Percentiles rank a stretch among this genome's conserved stretches.
These are phyloP conservation scores for Neosilurus mollespiculum DNA, from an alignment of 2,797 vertebrate genomes.

Conservation along the genomic window DNA sequence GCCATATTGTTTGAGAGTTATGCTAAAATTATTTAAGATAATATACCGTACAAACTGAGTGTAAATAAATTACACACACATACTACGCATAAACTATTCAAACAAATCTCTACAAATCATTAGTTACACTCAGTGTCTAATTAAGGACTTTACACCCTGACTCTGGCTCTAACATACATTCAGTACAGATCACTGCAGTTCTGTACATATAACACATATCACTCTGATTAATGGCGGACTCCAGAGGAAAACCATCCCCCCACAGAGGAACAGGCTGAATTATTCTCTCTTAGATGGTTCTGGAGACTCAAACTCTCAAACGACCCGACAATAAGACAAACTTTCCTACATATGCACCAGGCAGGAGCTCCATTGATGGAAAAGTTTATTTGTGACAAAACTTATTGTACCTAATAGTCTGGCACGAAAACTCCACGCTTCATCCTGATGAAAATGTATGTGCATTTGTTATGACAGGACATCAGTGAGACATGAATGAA, in stretches of 20 bases:
- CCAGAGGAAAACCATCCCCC: background rate
- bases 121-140: background rate
- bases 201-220: background rate
- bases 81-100: background rate
- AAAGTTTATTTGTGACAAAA: background rate
- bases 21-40: background rate
- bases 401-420: background rate
- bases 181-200: background rate
- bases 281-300: background rate
- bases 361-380: background rate
- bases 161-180: background rate
- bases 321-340: background rate
- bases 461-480: conserved; percentile 11
- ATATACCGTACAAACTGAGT: background rate
- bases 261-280: background rate
- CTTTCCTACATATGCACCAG: background rate
- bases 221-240: background rate
- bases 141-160: background rate
- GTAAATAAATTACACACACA: background rate
- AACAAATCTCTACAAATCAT: background rate
- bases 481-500: conserved; percentile 37
- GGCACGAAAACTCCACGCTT: background rate
- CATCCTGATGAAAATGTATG: background rate
- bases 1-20: background rate
- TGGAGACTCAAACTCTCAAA: background rate